Percentiles rank a stretch among this genome's conserved stretches.
These are phyloP conservation scores for Phenganax stokvisi DNA, from an alignment of 92 coral and sea anemone genomes.

Conservation along the genomic window DNA sequence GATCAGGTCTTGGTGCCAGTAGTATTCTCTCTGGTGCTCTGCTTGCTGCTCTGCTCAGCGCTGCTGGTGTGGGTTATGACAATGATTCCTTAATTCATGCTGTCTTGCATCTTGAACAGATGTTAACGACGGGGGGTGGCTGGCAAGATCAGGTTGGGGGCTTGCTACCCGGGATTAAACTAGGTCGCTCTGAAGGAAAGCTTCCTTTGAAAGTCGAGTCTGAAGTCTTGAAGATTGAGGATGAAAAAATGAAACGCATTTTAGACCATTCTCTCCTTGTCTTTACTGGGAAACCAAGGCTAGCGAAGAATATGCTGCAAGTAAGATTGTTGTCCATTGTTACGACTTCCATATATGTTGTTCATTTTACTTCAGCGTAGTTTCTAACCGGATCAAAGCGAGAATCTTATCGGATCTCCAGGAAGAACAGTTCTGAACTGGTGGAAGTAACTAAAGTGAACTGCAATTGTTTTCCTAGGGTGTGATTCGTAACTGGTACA, in stretches of 20 bases:
- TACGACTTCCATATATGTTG: too few species aligned
- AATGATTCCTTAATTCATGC: slow-evolving; percentile 74
- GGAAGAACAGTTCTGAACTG: too few species aligned
- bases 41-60: slow-evolving; percentile 83
- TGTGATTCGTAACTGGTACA: slow-evolving; percentile 94
- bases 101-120: slow-evolving; percentile 90
- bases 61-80: slow-evolving; percentile 54
- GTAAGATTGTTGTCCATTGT: slow-evolving; percentile 30
- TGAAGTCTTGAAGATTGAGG: slow-evolving; percentile 54
- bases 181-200: slow-evolving; percentile 71
- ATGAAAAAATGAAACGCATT: slow-evolving; percentile 53
- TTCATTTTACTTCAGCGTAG: not conserved
- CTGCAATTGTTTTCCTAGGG: slow-evolving; percentile 45
- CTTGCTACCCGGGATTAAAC: slow-evolving; percentile 82
- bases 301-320: slow-evolving; percentile 93
- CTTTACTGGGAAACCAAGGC: slow-evolving; percentile 82
- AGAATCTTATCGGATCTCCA: too few species aligned
- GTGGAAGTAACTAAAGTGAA: too few species aligned
- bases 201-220: slow-evolving; percentile 71
- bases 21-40: slow-evolving; percentile 87
- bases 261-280: slow-evolving; percentile 62
- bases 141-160: slow-evolving; percentile 99
- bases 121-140: slow-evolving; percentile 97
- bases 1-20: slow-evolving; percentile 97
- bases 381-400: too few species aligned